Percentiles rank a stretch among this genome's conserved stretches.
phyloP scores from a whole-genome alignment of 2,113 vertebrate genomes.

The Caranx melampygus region DNA sequence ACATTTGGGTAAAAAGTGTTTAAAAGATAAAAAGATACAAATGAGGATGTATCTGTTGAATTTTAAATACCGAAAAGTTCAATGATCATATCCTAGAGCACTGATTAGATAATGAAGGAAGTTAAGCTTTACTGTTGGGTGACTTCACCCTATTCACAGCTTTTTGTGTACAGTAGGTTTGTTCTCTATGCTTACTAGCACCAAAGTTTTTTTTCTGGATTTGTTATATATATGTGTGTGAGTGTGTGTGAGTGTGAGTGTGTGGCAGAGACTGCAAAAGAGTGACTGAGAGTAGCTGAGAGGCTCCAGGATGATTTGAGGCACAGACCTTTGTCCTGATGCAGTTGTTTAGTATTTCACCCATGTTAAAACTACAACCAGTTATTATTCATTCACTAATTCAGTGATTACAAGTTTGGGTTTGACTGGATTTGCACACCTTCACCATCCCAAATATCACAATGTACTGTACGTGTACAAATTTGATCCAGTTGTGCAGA shows the following conservation, averaged over 20 bases:
- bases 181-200: conserved; percentile 32
- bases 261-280: background rate
- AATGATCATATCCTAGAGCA: conserved; percentile 11
- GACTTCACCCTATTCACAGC: conserved; percentile 6
- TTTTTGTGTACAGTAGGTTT: conserved; percentile 29
- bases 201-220: conserved; percentile 19
- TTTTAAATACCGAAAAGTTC: no score
- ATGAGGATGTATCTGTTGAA: conserved; percentile 1
- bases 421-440: conserved; percentile 43
- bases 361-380: conserved; percentile 4
- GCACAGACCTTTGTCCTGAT: conserved; percentile 13
- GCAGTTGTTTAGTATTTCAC: conserved; percentile 8
- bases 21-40: conserved; percentile 11
- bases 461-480: background rate
- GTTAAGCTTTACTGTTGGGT: conserved; percentile 26
- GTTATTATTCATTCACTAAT: conserved; percentile 4
- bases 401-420: conserved; percentile 4
- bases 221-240: background rate
- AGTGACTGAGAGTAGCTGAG: background rate
- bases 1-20: background rate
- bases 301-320: background rate
- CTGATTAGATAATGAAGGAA: conserved; percentile 29
- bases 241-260: background rate
- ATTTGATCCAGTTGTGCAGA: background rate
- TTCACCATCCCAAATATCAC: background rate